Evolutionary conservation across 2,888 invertebrate species (phyloP), one percentile per base, ranked within the genome.

Genomic region (Agrochola circellaris): DNA sequence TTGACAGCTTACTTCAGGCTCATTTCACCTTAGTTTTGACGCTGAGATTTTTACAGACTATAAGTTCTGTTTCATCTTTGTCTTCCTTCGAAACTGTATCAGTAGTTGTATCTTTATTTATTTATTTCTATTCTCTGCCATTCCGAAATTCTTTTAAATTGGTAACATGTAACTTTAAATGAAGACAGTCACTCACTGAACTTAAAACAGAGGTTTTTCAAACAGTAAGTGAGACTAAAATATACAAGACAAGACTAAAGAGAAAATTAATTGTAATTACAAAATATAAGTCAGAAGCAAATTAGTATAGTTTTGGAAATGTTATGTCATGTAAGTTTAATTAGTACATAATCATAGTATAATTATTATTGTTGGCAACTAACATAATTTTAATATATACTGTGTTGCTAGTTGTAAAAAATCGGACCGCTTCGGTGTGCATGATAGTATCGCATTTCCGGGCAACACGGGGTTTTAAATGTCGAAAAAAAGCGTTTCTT

Each of bases 361-460:
- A 82, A 82, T 77, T 83, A 83, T 88, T 87, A 88, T 89, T 83
- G 80, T 76, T 82, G 79, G 86, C 77, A 79, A 86, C 73, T 81
- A 73, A 87, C 82, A 83, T 82, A n/a, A 85, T 51, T 51, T 23
- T 87, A 82, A 82, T 74, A 83, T 85, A 84, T 82, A 84, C 78
- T 72, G 83, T 82, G 83, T 77, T 83, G 83, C 77, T 72, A 85
- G 86, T 84, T 84, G 81, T 84, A 90, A 91, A 93, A 94, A 94
- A 94, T 92, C 90, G 91, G 87, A 89, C 89, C 91, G 90, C 90
- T 90, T 91, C 90, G 91, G 91, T 91, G 92, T 91, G 91, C 93
- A 92, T 92, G 96, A 96, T 96, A 91, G 92, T 94, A 96, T 96
- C 95, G 91, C 94, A 92, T 94, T 94, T 96, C 96, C 96, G 96